Evolutionary conservation across 2,888 invertebrate species (phyloP).

Genomic region (Endotricha flammealis): DNA sequence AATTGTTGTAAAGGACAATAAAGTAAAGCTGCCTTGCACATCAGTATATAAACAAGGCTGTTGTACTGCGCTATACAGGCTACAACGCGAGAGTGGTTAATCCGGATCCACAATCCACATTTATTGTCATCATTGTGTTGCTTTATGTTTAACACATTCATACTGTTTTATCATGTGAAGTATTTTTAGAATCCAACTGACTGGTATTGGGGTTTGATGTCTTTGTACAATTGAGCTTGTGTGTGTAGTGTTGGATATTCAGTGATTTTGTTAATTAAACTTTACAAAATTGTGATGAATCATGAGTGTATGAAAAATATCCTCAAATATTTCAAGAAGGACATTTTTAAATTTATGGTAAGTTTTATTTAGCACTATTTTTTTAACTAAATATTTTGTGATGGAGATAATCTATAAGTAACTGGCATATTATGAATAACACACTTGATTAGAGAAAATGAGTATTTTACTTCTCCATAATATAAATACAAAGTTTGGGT

Average conservation of each 20-base stretch:
- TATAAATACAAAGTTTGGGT: too few relatives aligned
- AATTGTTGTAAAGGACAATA: too few relatives aligned
- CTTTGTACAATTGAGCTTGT: slow-evolving; percentile 48
- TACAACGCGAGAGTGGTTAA: slow-evolving; percentile 44
- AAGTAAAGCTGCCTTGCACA: slow-evolving; percentile 9
- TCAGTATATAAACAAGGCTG: slow-evolving; percentile 27
- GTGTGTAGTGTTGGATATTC: slow-evolving; percentile 10
- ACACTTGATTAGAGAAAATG: too few relatives aligned
- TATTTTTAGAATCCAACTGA: slow-evolving; percentile 68
- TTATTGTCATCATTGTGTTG: slow-evolving; percentile 63
- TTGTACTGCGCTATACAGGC: slow-evolving; percentile 17
- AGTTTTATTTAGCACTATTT: too few relatives aligned
- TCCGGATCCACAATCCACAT: slow-evolving; percentile 57
- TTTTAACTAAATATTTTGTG: too few relatives aligned
- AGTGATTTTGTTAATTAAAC: slow-evolving; percentile 1
- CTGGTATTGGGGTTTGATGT: slow-evolving; percentile 58
- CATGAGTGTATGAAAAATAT: slow-evolving; percentile 47
- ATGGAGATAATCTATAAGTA: too few relatives aligned
- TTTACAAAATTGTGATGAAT: slow-evolving; percentile 34
- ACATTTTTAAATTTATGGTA: slow-evolving; percentile 59
- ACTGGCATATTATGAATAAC: too few relatives aligned
- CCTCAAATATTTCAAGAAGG: slow-evolving; percentile 32
- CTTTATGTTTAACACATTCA: slow-evolving; percentile 63
- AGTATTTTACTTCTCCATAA: too few relatives aligned
- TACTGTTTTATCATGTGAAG: slow-evolving; percentile 68